A percentile compares a stretch with the other conserved stretches of the same genome.
phyloP scores from a whole-genome alignment of 2,797 vertebrate species.

The Premnoplex brunnescens region DNA sequence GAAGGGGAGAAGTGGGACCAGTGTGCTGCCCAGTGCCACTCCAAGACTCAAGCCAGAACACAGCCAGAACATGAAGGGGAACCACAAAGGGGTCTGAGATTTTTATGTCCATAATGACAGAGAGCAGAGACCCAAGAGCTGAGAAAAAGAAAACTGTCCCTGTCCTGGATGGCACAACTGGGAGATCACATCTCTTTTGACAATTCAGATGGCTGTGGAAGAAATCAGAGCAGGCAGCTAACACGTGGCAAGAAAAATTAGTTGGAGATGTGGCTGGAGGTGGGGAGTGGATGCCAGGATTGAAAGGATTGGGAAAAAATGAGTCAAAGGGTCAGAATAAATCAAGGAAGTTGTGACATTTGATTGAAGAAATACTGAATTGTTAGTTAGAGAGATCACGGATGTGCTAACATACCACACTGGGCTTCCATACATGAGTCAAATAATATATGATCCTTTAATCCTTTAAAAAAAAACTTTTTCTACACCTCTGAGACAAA shows the following conservation, averaged over 20 bases:
- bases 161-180: not conserved
- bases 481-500: not conserved
- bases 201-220: not conserved
- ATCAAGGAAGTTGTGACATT: not conserved
- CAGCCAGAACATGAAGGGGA: not conserved
- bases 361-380: not conserved
- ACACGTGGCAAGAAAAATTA: not conserved
- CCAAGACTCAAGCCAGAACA: not conserved
- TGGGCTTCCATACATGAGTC: not conserved
- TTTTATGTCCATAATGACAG: not conserved
- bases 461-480: not conserved
- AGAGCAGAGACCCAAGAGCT: not conserved
- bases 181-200: not conserved
- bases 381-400: not conserved
- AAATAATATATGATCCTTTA: not conserved
- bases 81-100: not conserved
- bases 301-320: not conserved
- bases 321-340: not conserved
- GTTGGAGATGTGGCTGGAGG: not conserved
- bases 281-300: rapidly evolving
- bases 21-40: not conserved
- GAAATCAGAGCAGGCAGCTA: not conserved
- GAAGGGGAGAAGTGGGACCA: not conserved
- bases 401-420: not conserved
- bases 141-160: not conserved